Base-by-base conservation (phyloP, 1,140 invertebrate species). In the Acromyrmex echinatior region DNA sequence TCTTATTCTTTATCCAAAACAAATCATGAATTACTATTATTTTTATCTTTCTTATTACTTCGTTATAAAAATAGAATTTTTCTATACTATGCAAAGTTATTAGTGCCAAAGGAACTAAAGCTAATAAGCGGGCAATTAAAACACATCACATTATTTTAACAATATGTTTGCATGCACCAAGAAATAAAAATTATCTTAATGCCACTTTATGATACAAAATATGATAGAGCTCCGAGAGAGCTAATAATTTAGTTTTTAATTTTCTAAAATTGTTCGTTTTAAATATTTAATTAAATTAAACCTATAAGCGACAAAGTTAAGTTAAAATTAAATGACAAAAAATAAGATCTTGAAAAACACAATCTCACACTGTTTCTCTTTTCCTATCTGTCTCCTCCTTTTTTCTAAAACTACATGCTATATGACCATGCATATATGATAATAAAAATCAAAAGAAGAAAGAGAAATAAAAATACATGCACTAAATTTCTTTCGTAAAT, bases 401-500 rank as follows among this genome's bases (percentile, higher is more conserved):
- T 68, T 68, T 68, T 1, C 9, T 45, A n/a, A 74, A 74, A 9
- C 16, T 12, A 45, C 16, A n/a, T n/a, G 18, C 6, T 4, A 31
- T 10, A 60, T 39, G 45, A 25, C 21, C n/a, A 28, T 45, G 18
- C 49, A 70, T n/a, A 49, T 14, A 53, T 25, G 5, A 56, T n/a
- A 70, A 1, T 21, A 60, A 62, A 31, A 84, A 62, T 73, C 28
- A 53, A 49, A 21, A 7, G 21, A 35, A 70, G 21, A 35, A 70
- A 21, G 28, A 31, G 5, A 70, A 51, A 70, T 70, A 51, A 80
- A 86, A 49, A 68, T 68, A 78, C 16, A 21, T 35, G 39, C 3
- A 14, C 10, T 70, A 21, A 86, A 81, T 51, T 68, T 79, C 62
- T 21, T 31, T 51, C 18, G 21, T 28, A 39, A 86, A 82, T 39